These are phyloP conservation scores for Xenentodon cancila DNA, from an alignment of 2,797 vertebrate species.

Conservation along the genomic window DNA sequence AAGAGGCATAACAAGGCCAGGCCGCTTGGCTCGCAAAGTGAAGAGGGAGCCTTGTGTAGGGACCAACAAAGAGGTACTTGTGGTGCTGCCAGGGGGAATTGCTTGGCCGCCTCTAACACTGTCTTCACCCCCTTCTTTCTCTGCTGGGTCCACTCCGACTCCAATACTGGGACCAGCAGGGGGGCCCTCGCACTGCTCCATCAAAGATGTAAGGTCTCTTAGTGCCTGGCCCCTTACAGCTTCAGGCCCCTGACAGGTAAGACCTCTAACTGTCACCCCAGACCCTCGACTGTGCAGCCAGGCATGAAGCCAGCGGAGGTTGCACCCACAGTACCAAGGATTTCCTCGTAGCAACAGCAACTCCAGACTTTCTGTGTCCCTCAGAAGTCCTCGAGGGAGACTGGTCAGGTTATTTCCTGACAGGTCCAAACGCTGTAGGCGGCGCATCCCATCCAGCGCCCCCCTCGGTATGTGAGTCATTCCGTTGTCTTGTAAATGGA, in stretches of 20 bases:
- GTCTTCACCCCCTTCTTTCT: conserved; percentile 68
- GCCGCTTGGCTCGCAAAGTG: conserved; percentile 87
- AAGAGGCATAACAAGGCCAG: conserved; percentile 84
- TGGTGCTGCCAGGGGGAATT: conserved; percentile 65
- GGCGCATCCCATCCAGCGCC: conserved; percentile 86
- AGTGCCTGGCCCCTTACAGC: conserved; percentile 88
- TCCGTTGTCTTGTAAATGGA: conserved; percentile 94
- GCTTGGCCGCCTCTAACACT: conserved; percentile 63
- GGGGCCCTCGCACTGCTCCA: conserved; percentile 89
- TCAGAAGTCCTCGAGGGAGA: conserved; percentile 89
- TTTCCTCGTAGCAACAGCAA: conserved; percentile 91
- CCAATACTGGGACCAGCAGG: conserved; percentile 67
- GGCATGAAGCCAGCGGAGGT: conserved; percentile 92
- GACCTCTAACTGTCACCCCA: conserved; percentile 88
- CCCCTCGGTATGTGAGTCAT: conserved; percentile 91
- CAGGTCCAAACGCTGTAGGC: conserved; percentile 89
- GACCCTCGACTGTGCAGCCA: conserved; percentile 88
- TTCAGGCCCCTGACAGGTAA: conserved; percentile 92
- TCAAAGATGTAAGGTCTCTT: conserved; percentile 87
- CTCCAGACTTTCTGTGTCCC: conserved; percentile 89
- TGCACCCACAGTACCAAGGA: conserved; percentile 95
- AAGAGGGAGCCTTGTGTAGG: conserved; percentile 91
- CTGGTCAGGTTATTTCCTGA: conserved; percentile 97
- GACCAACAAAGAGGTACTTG: conserved; percentile 70
- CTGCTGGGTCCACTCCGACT: conserved; percentile 53